Evolutionary conservation across 1,140 invertebrate genomes (phyloP), one percentile per base, ranked within the genome.

Genomic region (Portunus trituberculatus): DNA sequence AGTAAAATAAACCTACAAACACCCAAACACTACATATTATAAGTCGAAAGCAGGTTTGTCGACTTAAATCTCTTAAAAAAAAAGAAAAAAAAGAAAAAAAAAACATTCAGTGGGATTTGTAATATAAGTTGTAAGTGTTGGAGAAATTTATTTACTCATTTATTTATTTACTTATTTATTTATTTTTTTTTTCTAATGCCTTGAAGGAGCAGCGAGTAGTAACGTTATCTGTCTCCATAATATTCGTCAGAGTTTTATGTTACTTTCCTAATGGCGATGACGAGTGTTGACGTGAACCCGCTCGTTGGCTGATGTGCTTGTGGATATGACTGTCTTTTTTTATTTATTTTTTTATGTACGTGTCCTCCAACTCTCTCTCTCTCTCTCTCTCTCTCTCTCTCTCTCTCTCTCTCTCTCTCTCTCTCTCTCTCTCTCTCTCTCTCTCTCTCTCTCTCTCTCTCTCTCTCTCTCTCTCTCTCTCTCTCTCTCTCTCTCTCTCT

Each of bases 401-500:
- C 45, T 90, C 45, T 39, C 88, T 90, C 45, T 48, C 45, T 45
- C 88, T 48, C 45, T 90, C 45, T 90, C 88, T 48, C 45, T 90
- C 45, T 90, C 88, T 48, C 88, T 90, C n/a, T 90, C 88, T 48
- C 29, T 90, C 45, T 39, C n/a, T 48, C 52, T 59, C 52, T 59
- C 52, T 59, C 52, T 59, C 52, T 59, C 52, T 59, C 52, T 59
- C 52, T 76, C 20, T 76, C n/a, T 76, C n/a, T 76, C 20, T 76
- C 67, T n/a, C 20, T 76, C 20, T 88, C 16, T 88, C 86, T 25
- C 28, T 88, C 16, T 88, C 86, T 90, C 31, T 25, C 89, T n/a
- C 20, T 91, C 31, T 59, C 89, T 91, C 89, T 91, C n/a, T 91
- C 89, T 29, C 45, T 91, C 48, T 91, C 45, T 59, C 45, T 91